Conservation (phyloP, 2,113 vertebrate species). For the Sinocyclocheilus anophthalmus region DNA sequence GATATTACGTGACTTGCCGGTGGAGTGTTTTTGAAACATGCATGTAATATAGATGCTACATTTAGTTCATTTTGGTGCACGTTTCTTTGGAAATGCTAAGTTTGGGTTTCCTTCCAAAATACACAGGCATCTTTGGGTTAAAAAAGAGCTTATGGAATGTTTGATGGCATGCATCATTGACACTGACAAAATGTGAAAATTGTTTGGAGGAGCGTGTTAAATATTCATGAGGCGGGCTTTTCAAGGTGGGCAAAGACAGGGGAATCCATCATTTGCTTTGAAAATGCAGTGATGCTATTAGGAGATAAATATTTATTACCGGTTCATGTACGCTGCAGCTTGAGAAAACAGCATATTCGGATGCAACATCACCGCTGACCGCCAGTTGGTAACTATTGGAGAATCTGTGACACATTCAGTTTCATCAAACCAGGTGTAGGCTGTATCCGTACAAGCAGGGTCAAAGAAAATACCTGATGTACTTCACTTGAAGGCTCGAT, state of each 20-base stretch:
- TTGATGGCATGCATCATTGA: slow-evolving; percentile 77
- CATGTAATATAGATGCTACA: not conserved
- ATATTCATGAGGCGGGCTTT: slow-evolving; percentile 77
- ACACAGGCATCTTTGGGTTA: not conserved
- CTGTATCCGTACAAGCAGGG: slow-evolving; percentile 6
- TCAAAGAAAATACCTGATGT: slow-evolving; percentile 28
- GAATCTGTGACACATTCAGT: slow-evolving; percentile 3
- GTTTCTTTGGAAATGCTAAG: not conserved
- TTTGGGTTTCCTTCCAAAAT: slow-evolving; percentile 7
- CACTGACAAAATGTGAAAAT: slow-evolving; percentile 80
- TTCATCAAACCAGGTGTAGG: slow-evolving; percentile 27
- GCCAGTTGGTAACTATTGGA: slow-evolving; percentile 3
- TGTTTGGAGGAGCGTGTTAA: slow-evolving; percentile 77
- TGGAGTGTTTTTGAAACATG: not conserved
- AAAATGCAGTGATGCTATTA: slow-evolving; percentile 74
- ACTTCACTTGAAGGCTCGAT: slow-evolving; percentile 24
- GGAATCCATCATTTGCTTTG: slow-evolving; percentile 75
- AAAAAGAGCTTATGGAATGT: slow-evolving; percentile 57
- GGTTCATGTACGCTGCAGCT: slow-evolving; percentile 50
- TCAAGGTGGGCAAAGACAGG: slow-evolving; percentile 75
- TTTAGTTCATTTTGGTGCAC: not conserved
- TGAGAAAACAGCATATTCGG: slow-evolving; percentile 29
- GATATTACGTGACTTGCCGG: not conserved
- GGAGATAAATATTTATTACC: slow-evolving; percentile 77
- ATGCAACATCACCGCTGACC: slow-evolving; percentile 27